Conservation (phyloP, 37 sponge, comb jelly and placozoan species). For the Beroe forskalii region DNA sequence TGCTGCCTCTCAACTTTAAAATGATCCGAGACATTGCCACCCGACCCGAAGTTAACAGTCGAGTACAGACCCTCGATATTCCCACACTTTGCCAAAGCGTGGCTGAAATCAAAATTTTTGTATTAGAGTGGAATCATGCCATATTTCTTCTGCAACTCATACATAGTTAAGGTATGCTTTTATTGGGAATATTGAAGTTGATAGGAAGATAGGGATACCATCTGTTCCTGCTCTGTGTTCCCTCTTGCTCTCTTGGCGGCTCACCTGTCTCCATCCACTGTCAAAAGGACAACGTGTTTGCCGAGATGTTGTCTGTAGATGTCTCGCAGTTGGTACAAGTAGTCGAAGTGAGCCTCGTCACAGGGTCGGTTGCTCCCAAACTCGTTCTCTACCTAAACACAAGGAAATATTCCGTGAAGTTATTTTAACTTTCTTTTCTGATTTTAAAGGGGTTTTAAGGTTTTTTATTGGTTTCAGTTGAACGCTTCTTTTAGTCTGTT, state of each 20-base stretch:
- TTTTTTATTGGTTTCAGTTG: background rate
- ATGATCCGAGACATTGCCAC: background rate
- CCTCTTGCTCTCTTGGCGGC: too few species aligned
- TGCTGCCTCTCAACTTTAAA: constrained; percentile 47
- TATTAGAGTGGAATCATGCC: too few species aligned
- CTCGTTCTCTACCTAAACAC: constrained; percentile 66
- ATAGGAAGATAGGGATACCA: too few species aligned
- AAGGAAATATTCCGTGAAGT: background rate
- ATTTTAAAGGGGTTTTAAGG: background rate
- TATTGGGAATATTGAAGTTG: too few species aligned
- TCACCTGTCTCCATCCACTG: constrained; percentile 59
- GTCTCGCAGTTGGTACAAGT: constrained; percentile 10
- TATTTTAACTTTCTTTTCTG: background rate
- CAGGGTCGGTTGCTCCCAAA: constrained; percentile 64
- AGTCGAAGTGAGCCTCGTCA: constrained; percentile 49
- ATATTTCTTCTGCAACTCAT: too few species aligned
- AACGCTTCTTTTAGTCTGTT: background rate
- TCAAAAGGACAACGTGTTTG: background rate
- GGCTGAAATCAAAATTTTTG: too few species aligned
- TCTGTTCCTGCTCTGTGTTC: too few species aligned
- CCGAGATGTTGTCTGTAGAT: constrained; percentile 59
- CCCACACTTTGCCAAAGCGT: constrained; percentile 37
- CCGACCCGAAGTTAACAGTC: constrained; percentile 62
- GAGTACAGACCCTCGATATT: constrained; percentile 59
- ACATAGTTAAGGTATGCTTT: too few species aligned